Conservation (phyloP, 2,113 vertebrate genomes). For the Oreochromis spilurus region DNA sequence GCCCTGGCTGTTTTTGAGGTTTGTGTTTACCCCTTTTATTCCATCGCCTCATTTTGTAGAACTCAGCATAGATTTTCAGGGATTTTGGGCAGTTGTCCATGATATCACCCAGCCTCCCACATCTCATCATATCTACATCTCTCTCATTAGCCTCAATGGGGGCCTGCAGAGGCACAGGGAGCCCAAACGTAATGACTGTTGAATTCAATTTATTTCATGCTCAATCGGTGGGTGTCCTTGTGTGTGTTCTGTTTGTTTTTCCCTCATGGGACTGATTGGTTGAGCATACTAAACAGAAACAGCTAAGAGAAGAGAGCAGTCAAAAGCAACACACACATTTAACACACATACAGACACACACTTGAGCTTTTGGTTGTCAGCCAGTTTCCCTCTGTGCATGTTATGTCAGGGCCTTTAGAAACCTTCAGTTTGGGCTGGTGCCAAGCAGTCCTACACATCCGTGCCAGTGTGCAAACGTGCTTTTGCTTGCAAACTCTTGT, state of each 20-base stretch:
- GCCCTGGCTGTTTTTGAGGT: constrained; percentile 97
- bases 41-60: background rate
- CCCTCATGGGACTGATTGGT: background rate
- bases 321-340: background rate
- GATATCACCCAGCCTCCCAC: background rate
- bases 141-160: background rate
- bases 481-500: background rate
- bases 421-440: background rate
- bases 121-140: constrained; percentile 25
- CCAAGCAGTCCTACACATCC: background rate
- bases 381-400: background rate
- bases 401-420: background rate
- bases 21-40: constrained; percentile 4
- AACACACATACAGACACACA: background rate
- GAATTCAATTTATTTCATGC: constrained; percentile 9
- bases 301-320: background rate
- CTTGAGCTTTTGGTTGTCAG: background rate
- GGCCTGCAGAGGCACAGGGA: background rate
- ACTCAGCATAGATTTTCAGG: background rate
- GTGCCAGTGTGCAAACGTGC: background rate
- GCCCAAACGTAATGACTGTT: constrained; percentile 19
- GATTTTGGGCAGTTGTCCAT: background rate
- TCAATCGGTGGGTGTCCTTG: constrained; percentile 6
- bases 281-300: constrained; percentile 15
- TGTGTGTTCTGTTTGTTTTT: background rate